phyloP scores from a whole-genome alignment of 2,797 vertebrate species.

The Crax fasciolata region DNA sequence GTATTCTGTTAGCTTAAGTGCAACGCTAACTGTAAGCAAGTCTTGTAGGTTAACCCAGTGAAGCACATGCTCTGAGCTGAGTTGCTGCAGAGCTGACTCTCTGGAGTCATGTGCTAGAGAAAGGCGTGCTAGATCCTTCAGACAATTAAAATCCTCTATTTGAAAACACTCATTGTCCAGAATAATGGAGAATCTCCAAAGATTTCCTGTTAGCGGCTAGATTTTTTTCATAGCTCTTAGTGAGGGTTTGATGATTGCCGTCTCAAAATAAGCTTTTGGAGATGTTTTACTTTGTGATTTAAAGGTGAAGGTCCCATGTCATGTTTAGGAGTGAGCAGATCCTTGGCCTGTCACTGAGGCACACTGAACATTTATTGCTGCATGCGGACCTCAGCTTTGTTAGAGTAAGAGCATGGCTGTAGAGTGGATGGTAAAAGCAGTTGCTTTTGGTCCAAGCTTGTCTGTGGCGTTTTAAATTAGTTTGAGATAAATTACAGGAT shows the following conservation, averaged over 20 bases:
- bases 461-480: conserved; percentile 69
- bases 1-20: conserved; percentile 5
- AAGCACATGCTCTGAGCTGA: background rate
- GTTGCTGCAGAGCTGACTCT: no score
- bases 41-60: background rate
- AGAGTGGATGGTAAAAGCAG: conserved; percentile 66
- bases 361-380: conserved; percentile 41
- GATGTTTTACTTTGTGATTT: conserved; percentile 28
- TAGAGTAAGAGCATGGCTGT: conserved; percentile 74
- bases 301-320: conserved; percentile 25
- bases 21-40: background rate
- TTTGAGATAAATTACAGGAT: conserved; percentile 63
- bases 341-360: background rate
- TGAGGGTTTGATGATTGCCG: conserved; percentile 22
- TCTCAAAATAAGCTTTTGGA: conserved; percentile 41
- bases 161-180: background rate
- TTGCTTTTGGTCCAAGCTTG: conserved; percentile 65
- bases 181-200: conserved; percentile 18
- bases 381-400: conserved; percentile 62
- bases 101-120: background rate
- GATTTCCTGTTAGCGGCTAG: conserved; percentile 24
- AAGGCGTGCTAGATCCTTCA: background rate
- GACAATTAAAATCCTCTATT: background rate
- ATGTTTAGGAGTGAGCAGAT: background rate
- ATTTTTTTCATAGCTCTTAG: conserved; percentile 8